phyloP scores from a whole-genome alignment of 2,113 vertebrate genomes.

The Ceyx cyanopectus region DNA sequence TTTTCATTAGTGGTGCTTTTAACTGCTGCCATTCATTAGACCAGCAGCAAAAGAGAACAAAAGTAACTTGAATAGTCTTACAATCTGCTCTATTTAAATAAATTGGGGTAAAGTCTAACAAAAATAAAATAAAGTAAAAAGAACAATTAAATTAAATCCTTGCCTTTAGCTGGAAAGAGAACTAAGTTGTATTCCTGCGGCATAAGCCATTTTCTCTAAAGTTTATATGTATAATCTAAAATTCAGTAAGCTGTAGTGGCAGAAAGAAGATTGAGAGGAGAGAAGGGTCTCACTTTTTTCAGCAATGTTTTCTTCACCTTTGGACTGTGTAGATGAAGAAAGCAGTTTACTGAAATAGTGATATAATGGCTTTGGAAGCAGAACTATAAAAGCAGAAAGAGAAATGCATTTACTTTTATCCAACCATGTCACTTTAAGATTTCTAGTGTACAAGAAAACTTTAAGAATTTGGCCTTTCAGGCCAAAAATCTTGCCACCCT shows the following conservation, averaged over 20 bases:
- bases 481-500: no score
- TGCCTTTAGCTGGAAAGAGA: background rate
- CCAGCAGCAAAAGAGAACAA: conserved; percentile 17
- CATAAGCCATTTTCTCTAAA: background rate
- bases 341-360: background rate
- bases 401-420: background rate
- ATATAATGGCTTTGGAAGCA: background rate
- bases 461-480: background rate
- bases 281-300: background rate
- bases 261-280: background rate
- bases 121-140: background rate
- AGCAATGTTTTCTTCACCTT: background rate
- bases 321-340: background rate
- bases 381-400: background rate
- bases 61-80: background rate
- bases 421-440: background rate
- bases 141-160: background rate
- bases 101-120: background rate
- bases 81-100: conserved; percentile 1
- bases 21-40: conserved; percentile 23
- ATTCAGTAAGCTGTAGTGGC: background rate
- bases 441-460: background rate
- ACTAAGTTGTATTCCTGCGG: background rate
- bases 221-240: background rate
- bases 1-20: conserved; percentile 11